phyloP scores from a whole-genome alignment of 2,888 invertebrate genomes.

The Aporophyla lueneburgensis region DNA sequence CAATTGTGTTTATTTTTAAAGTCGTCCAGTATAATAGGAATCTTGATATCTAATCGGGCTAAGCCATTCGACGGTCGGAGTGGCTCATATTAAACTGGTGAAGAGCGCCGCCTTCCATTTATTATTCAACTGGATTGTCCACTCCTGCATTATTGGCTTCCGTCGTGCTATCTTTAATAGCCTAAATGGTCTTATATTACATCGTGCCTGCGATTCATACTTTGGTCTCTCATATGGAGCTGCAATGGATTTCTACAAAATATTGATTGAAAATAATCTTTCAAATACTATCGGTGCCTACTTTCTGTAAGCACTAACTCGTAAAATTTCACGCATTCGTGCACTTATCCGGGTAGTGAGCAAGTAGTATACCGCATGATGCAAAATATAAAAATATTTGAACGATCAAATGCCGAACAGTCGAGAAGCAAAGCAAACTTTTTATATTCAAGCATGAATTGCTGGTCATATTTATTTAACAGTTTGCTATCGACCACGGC shows the following conservation, averaged over 20 bases:
- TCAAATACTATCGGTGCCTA: conserved; percentile 46
- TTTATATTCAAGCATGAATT: conserved; percentile 15
- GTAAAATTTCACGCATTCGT: conserved; percentile 80
- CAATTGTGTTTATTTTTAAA: conserved; percentile 88
- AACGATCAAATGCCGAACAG: conserved; percentile 24
- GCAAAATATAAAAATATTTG: conserved; percentile 50
- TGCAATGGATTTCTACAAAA: neutral
- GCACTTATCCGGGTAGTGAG: conserved; percentile 75
- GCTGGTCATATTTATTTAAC: conserved; percentile 22
- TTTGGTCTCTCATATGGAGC: conserved; percentile 6
- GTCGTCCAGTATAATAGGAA: conserved; percentile 76
- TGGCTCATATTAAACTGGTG: conserved; percentile 81
- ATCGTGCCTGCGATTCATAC: conserved; percentile 20
- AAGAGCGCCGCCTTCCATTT: conserved; percentile 75
- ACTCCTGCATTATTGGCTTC: conserved; percentile 76
- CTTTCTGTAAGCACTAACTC: conserved; percentile 73
- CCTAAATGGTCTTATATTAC: conserved; percentile 34
- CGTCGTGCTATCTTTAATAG: conserved; percentile 62
- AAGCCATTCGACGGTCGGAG: conserved; percentile 71
- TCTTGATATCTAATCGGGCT: conserved; percentile 64
- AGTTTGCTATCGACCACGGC: conserved; percentile 21
- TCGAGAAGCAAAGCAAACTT: conserved; percentile 16
- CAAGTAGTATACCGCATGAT: conserved; percentile 68
- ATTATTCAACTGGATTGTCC: conserved; percentile 80
- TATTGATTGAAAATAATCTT: conserved; percentile 41